Percentiles rank a stretch among this genome's conserved stretches.
phyloP scores from a whole-genome alignment of 2,888 invertebrate species.

The Tenthredo livida region DNA sequence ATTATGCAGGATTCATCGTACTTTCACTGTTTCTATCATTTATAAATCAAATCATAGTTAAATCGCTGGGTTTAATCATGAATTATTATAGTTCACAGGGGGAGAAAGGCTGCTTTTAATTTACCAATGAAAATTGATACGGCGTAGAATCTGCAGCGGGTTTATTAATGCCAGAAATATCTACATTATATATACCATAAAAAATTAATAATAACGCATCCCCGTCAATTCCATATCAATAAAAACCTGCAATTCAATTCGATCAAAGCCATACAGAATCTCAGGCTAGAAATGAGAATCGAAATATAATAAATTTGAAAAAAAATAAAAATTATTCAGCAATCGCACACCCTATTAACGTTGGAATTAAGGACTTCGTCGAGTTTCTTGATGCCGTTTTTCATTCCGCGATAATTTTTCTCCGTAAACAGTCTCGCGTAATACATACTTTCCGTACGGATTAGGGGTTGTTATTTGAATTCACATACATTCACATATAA shows the following conservation, averaged over 20 bases:
- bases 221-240: not conserved
- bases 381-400: not conserved
- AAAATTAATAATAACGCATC: not conserved
- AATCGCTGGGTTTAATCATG: conserved; percentile 14
- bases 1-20: not conserved
- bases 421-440: conserved; percentile 53
- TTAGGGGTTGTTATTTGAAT: conserved; percentile 21
- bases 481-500: conserved; percentile 43
- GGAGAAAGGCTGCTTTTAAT: conserved; percentile 44
- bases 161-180: not conserved
- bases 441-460: conserved; percentile 61
- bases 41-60: conserved; percentile 35
- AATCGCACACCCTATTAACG: not conserved
- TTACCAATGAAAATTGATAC: conserved; percentile 52
- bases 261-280: not conserved
- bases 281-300: not conserved
- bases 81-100: conserved; percentile 17
- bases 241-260: not conserved
- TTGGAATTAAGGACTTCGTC: not conserved
- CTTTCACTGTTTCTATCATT: not conserved
- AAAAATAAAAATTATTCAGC: not conserved
- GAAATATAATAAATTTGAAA: not conserved
- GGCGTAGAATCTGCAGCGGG: not conserved
- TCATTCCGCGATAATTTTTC: conserved; percentile 34
- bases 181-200: not conserved